phyloP scores from a whole-genome alignment of 2,888 invertebrate genomes.

The Napeogenes inachia region DNA sequence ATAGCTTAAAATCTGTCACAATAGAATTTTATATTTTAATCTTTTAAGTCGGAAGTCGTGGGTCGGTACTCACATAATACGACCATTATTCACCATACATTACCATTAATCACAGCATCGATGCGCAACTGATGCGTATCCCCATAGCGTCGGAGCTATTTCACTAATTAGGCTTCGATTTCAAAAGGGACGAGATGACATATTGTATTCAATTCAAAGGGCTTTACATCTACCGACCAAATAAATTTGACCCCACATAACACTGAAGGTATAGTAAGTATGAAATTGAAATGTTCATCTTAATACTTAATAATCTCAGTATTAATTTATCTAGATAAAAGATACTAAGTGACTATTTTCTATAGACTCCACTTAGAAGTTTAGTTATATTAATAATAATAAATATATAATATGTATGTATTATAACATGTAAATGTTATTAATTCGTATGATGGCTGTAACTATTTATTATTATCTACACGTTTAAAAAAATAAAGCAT shows the following conservation, averaged over 20 bases:
- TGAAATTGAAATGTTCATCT: not conserved
- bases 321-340: too few species aligned
- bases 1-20: not conserved
- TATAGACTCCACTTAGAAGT: too few species aligned
- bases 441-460: too few species aligned
- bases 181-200: constrained; percentile 56
- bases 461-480: too few species aligned
- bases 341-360: too few species aligned
- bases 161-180: constrained; percentile 62
- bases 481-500: too few species aligned
- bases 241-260: constrained; percentile 31
- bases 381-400: too few species aligned
- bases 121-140: constrained; percentile 18
- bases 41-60: not conserved
- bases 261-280: not conserved
- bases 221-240: constrained; percentile 40
- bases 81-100: constrained; percentile 8
- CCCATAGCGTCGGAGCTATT: constrained; percentile 20
- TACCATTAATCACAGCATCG: constrained; percentile 10
- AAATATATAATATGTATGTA: too few species aligned
- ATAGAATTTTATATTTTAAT: not conserved
- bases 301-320: not conserved
- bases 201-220: constrained; percentile 57
- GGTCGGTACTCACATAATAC: constrained; percentile 1
- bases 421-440: too few species aligned